Evolutionary conservation across 2,113 vertebrate species (phyloP), one percentile per base, ranked within the genome.

Genomic region (Reinhardtius hippoglossoides): DNA sequence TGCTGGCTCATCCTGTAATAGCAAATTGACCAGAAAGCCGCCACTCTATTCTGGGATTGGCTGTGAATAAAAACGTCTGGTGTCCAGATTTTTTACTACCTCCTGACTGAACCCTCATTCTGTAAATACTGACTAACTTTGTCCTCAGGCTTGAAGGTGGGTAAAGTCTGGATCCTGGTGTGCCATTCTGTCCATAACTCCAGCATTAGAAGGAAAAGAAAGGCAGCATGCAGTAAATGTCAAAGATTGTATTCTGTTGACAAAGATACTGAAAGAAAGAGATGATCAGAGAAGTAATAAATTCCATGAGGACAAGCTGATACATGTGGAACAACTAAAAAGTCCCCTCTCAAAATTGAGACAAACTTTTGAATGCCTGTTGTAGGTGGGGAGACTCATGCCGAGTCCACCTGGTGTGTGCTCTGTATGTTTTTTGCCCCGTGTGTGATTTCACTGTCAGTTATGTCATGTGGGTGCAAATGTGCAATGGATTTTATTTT

Each of bases 21-120:
- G 84, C 85, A 91, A 92, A 92, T 83, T 88, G 89, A 88, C 88
- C 91, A 87, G 87, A 92, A 91, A 92, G 87, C 75, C 81, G 40
- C 68, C n/a, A 64, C 82, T 72, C 89, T 90, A 90, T 94, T 94
- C 87, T 83, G 44, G 86, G 91, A 84, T 79, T 76, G 84, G 60
- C 81, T 88, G 82, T 67, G 80, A 91, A 87, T 91, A 72, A 84
- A 57, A 88, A 78, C 58, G 64, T 80, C 75, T 90, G 84, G 74
- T 86, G 87, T 92, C 73, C 80, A 83, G 62, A 76, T 81, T 83
- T 31, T 80, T 80, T 85, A 73, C 78, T 66, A 31, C 65, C 52
- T 72, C 63, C 78, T 80, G 74, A 82, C 82, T 73, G 75, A 86
- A 77, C 14, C 59, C 40, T 75, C 35, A 1, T 77, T 78, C 60